phyloP scores from a whole-genome alignment of 1,140 invertebrate genomes.

The Theocolax elegans region DNA sequence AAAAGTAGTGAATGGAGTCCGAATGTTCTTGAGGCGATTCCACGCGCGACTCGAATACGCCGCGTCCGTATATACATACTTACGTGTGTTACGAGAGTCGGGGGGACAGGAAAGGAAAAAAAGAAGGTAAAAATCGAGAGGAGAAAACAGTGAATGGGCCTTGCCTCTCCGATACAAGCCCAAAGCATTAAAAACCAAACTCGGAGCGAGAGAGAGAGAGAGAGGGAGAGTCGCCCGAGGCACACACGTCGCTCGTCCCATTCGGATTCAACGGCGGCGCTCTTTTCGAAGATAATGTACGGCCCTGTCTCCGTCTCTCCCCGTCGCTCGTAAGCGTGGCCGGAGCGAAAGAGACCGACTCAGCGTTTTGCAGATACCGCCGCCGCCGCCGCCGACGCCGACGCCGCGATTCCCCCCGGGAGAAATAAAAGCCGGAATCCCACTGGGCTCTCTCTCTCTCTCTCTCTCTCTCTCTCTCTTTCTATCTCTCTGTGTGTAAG shows the following conservation, averaged over 20 bases:
- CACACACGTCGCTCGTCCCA: conserved; percentile 14
- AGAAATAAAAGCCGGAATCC: conserved; percentile 34
- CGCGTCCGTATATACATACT: too few relatives aligned
- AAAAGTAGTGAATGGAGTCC: too few relatives aligned
- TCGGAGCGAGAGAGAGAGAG: not conserved
- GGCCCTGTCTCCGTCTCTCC: not conserved
- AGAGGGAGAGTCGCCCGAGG: not conserved
- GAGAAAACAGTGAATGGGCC: conserved; percentile 19
- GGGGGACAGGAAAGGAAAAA: too few relatives aligned
- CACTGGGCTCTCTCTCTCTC: not conserved
- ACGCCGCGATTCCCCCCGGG: conserved; percentile 20
- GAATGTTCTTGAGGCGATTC: too few relatives aligned
- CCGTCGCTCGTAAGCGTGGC: not conserved
- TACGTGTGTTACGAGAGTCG: too few relatives aligned
- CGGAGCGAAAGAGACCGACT: conserved; percentile 10
- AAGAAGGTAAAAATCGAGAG: too few relatives aligned
- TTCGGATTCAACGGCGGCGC: conserved; percentile 10
- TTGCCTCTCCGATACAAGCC: not conserved
- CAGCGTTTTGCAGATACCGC: conserved; percentile 24
- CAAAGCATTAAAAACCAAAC: conserved; percentile 8
- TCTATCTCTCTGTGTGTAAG: not conserved
- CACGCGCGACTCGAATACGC: too few relatives aligned
- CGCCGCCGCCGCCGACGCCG: conserved; percentile 19
- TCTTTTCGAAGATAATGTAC: conserved; percentile 27
- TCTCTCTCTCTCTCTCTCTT: not conserved